Evolutionary conservation across 2,113 vertebrate genomes (phyloP).

Genomic region (Terrapene triunguis): DNA sequence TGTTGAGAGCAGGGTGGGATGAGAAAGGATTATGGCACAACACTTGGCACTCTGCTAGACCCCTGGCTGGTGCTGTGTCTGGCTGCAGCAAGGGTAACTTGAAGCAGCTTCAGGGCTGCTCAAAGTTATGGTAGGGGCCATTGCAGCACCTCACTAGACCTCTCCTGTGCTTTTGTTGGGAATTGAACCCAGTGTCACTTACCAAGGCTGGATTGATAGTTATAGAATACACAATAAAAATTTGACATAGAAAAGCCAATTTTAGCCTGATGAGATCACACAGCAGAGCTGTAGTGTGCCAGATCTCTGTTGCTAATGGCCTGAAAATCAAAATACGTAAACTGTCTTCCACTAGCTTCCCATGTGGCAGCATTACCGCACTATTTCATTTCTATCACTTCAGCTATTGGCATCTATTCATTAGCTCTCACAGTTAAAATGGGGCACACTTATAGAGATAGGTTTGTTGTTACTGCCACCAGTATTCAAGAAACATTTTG

Average conservation of each 20-base stretch:
- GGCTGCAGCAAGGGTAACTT: background rate
- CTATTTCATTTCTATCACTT: background rate
- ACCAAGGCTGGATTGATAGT: background rate
- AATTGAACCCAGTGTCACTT: background rate
- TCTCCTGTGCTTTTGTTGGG: background rate
- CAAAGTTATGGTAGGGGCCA: background rate
- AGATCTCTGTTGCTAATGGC: background rate
- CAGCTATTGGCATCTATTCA: background rate
- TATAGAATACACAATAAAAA: background rate
- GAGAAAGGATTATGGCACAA: background rate
- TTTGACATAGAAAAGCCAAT: background rate
- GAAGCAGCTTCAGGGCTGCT: background rate
- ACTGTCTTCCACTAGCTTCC: background rate
- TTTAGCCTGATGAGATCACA: background rate
- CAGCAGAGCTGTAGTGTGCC: background rate
- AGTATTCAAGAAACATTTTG: background rate
- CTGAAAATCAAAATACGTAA: background rate
- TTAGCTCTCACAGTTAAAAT: background rate
- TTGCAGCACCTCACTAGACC: background rate
- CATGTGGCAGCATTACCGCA: background rate
- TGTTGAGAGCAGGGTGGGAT: background rate
- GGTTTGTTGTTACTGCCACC: background rate
- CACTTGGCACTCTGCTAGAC: background rate
- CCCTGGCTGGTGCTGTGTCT: background rate
- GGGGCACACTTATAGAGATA: background rate